Evolutionary conservation across 2,888 invertebrate species (phyloP).

Genomic region (Nemurella pictetii): DNA sequence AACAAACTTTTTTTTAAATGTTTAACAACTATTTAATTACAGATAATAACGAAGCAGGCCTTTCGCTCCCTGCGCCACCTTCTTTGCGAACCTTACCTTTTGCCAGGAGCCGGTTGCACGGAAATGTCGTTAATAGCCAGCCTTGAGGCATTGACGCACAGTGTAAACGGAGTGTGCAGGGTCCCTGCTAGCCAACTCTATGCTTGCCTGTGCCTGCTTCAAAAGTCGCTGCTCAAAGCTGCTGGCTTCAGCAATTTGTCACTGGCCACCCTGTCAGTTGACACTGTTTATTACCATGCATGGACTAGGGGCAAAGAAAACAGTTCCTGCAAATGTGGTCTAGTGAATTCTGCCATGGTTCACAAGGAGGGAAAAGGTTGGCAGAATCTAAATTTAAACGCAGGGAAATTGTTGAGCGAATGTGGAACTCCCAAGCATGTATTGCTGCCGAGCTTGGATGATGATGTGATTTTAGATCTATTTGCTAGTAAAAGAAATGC

Average conservation of each 20-base stretch:
- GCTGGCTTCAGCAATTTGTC: constrained; percentile 18
- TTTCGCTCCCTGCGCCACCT: constrained; percentile 35
- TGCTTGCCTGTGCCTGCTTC: constrained; percentile 33
- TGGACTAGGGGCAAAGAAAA: constrained; percentile 22
- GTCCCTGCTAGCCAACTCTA: constrained; percentile 17
- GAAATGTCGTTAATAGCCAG: constrained; percentile 37
- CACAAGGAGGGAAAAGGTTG: constrained; percentile 1
- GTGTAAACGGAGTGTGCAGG: background rate
- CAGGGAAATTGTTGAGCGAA: background rate
- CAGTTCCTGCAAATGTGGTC: constrained; percentile 31
- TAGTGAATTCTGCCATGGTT: constrained; percentile 30
- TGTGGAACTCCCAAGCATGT: background rate
- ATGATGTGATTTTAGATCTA: constrained; percentile 30
- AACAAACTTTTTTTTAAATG: background rate
- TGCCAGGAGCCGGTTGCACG: constrained; percentile 41
- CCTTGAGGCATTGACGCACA: constrained; percentile 6
- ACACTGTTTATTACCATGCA: constrained; percentile 34
- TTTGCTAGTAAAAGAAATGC: constrained; percentile 35
- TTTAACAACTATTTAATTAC: background rate
- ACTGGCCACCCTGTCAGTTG: constrained; percentile 4
- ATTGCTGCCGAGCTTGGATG: background rate
- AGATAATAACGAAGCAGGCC: constrained; percentile 39
- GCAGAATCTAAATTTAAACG: constrained; percentile 1
- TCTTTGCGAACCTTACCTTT: constrained; percentile 31
- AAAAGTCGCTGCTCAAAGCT: constrained; percentile 33